Conservation (phyloP, 2,888 invertebrate species). For the Heliconius erato region DNA sequence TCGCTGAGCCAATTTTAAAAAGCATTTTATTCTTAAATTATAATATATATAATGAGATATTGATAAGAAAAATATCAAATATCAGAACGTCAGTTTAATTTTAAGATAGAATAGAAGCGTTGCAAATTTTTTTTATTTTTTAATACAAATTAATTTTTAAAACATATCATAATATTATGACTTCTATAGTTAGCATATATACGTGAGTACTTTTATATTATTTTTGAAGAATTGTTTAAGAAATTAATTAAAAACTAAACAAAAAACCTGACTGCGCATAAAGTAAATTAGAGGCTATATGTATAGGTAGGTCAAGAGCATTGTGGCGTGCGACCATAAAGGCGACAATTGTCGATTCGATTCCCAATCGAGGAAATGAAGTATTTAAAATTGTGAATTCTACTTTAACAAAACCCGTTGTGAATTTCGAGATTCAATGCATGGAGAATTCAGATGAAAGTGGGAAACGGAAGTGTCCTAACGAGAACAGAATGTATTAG, state of each 20-base stretch:
- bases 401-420: too few relatives aligned
- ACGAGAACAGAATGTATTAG: too few relatives aligned
- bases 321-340: neutral
- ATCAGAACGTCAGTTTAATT: neutral
- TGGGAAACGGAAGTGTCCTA: too few relatives aligned
- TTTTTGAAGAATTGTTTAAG: too few relatives aligned
- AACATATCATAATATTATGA: too few relatives aligned
- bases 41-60: neutral
- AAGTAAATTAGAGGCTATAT: neutral
- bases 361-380: neutral
- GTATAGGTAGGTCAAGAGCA: too few relatives aligned
- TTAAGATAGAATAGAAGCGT: neutral
- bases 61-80: slow-evolving; percentile 5
- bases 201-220: too few relatives aligned
- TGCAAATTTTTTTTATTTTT: neutral
- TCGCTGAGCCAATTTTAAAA: neutral
- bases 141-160: neutral
- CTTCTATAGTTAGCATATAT: too few relatives aligned
- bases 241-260: too few relatives aligned
- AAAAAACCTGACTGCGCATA: neutral
- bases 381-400: too few relatives aligned
- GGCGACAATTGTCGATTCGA: neutral
- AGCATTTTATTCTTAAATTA: neutral
- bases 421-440: too few relatives aligned
- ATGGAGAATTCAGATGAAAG: too few relatives aligned